These are phyloP conservation scores for Mixornis gularis DNA, from an alignment of 2,113 vertebrate species.

Conservation along the genomic window DNA sequence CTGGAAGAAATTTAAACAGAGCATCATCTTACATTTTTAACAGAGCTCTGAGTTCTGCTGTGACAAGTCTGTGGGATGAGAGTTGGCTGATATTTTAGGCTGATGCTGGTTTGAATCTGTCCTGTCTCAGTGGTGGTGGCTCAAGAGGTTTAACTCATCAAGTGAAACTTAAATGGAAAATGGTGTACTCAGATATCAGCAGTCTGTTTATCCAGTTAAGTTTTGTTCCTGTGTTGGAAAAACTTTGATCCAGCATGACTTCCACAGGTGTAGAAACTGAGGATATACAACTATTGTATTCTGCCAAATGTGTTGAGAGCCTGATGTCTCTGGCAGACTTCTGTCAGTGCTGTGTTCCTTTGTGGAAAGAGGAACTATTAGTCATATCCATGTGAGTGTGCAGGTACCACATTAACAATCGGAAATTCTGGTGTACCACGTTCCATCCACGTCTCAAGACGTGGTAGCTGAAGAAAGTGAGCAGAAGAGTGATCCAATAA, in stretches of 20 bases:
- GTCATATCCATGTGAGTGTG: neutral
- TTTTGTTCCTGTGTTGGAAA: neutral
- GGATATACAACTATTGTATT: neutral
- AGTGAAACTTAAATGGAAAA: neutral
- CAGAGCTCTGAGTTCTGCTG: neutral
- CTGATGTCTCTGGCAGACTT: neutral
- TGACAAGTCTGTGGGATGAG: neutral
- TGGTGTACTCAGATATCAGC: neutral
- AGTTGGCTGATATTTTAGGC: neutral
- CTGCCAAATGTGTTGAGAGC: neutral
- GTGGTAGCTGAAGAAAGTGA: neutral
- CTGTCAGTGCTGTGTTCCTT: neutral
- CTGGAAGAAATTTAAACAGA: neutral
- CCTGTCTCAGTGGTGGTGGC: neutral
- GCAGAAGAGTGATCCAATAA: neutral
- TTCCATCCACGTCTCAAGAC: neutral
- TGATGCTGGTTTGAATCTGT: constrained; percentile 1
- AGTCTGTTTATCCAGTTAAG: neutral
- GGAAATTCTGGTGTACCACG: neutral
- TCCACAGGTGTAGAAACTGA: neutral
- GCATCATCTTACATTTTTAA: constrained; percentile 25
- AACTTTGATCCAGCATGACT: neutral
- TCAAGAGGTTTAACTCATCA: neutral
- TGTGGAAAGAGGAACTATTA: neutral
- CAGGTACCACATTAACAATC: neutral